Evolutionary conservation across 1,140 invertebrate genomes (phyloP), one percentile per base, ranked within the genome.

Genomic region (Anastatus disparis): DNA sequence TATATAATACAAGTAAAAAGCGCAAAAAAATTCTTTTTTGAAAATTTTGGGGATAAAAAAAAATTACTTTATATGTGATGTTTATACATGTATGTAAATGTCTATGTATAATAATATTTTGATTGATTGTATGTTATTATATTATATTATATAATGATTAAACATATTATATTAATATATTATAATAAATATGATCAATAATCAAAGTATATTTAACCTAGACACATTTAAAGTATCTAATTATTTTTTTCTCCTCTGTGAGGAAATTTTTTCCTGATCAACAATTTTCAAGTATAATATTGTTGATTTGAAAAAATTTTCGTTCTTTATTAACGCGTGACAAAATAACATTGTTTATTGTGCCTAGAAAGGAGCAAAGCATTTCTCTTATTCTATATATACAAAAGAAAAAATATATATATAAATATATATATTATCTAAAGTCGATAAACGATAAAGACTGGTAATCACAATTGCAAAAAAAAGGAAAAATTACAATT

Each of bases 301-400:
- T n/a, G n/a, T n/a, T 50, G 3, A 50, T 8, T 44, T 56, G 13
- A 63, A 63, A 56, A 10, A 35, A 35, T 63, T 70, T 70, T 70
- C 53, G 61, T 58, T 24, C 17, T 56, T 64, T 46, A 50, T 56
- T 35, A 20, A 29, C 20, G 29, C 24, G 17, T 35, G 44, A 52
- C n/a, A 70, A 17, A 38, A 24, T 12, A 56, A 71, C 46, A 65
- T 71, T 65, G 55, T 71, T 65, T 71, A 66, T 59, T 61, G 62
- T 71, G 70, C 62, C 70, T 71, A 71, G 27, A 66, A 59, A 66
- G 52, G 22, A 71, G 63, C 55, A 61, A 71, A 71, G 70, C 70
- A 71, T 71, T 71, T 71, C 55, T 71, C 63, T 56, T 71, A 64
- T 55, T 59, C 40, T 69, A 44, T 53, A 53, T 53, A 44, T 62